Conservation (phyloP, 2,797 vertebrate genomes). For the Notolepis coatsorum region DNA sequence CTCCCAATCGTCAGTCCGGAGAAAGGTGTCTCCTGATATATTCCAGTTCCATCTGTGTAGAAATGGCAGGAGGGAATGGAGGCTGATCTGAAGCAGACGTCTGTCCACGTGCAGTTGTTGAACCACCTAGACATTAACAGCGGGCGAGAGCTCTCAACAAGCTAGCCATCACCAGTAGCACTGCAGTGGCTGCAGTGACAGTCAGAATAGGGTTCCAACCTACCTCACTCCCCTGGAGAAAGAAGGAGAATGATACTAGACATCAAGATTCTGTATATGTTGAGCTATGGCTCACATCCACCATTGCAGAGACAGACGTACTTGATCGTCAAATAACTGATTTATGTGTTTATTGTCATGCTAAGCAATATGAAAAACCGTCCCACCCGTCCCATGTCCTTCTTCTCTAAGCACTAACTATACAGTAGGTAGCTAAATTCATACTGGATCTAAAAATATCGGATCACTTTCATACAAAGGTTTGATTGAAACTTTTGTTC, state of each 20-base stretch:
- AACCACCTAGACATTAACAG: constrained; percentile 68
- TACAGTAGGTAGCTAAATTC: background rate
- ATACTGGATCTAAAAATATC: background rate
- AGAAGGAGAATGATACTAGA: constrained; percentile 18
- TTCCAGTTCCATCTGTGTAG: constrained; percentile 45
- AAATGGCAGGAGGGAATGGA: constrained; percentile 47
- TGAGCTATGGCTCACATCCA: background rate
- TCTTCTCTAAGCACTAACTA: background rate
- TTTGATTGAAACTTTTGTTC: background rate
- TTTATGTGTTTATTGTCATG: constrained; percentile 9
- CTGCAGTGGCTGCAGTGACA: constrained; percentile 77
- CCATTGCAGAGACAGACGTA: constrained; percentile 4
- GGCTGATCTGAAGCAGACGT: constrained; percentile 61
- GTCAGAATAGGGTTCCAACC: constrained; percentile 81
- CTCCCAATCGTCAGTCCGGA: constrained; percentile 39
- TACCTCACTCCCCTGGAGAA: constrained; percentile 78
- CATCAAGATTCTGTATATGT: constrained; percentile 19
- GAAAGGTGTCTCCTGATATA: constrained; percentile 18
- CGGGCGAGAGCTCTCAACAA: constrained; percentile 75
- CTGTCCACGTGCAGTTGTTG: constrained; percentile 55
- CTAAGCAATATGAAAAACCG: constrained; percentile 65
- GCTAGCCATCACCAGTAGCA: constrained; percentile 73
- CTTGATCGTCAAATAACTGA: background rate
- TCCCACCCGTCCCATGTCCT: constrained; percentile 60
- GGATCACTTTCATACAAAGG: constrained; percentile 2